Evolutionary conservation across 1,140 invertebrate genomes (phyloP).

Genomic region (Papilio xuthus): DNA sequence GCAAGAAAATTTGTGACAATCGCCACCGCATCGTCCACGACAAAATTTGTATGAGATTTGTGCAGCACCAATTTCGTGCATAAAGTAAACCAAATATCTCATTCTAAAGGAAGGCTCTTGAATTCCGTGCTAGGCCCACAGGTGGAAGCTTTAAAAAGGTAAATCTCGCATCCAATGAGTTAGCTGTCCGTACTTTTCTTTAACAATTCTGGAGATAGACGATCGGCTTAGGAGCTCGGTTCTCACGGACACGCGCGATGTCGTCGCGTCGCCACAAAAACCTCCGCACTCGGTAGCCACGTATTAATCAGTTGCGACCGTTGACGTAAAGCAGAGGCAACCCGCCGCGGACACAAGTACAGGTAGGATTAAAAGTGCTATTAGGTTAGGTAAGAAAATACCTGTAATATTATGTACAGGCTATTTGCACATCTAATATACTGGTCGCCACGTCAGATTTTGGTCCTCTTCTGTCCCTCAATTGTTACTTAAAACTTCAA

Average conservation of each 20-base stretch:
- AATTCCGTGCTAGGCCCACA: no score
- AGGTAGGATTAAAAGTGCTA: conserved; percentile 36
- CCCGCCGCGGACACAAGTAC: conserved; percentile 44
- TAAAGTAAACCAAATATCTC: no score
- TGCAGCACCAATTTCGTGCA: no score
- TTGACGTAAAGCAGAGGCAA: conserved; percentile 43
- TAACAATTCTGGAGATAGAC: conserved; percentile 16
- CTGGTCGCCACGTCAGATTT: no score
- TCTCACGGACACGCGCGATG: conserved; percentile 69
- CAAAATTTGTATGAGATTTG: no score
- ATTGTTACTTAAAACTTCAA: no score
- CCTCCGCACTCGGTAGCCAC: conserved; percentile 56
- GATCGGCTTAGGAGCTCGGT: conserved; percentile 48
- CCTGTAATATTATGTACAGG: not conserved
- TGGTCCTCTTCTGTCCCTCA: no score
- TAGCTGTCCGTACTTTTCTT: conserved; percentile 20
- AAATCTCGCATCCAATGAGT: not conserved
- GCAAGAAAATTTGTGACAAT: no score
- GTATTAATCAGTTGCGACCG: conserved; percentile 64
- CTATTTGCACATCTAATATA: no score
- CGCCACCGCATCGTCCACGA: no score
- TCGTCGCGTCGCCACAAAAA: conserved; percentile 56
- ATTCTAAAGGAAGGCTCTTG: no score
- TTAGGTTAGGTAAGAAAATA: not conserved
- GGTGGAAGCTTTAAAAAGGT: not conserved